Evolutionary conservation across 2,113 vertebrate species (phyloP).

Genomic region (Sorex araneus): DNA sequence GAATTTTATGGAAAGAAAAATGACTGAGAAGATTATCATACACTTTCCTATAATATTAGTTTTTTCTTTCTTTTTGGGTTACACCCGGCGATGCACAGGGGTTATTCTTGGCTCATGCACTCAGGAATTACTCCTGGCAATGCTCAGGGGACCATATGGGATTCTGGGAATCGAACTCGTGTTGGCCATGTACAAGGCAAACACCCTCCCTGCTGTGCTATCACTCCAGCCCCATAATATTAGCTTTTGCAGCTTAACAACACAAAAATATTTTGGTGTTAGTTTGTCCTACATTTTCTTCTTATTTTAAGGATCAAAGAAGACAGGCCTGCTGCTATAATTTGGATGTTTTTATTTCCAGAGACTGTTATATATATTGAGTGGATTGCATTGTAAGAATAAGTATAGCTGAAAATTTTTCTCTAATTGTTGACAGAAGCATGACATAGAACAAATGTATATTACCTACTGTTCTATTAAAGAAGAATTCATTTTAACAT

Average conservation of each 20-base stretch:
- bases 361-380: constrained; percentile 21
- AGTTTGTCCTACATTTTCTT: background rate
- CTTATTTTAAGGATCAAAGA: background rate
- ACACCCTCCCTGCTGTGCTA: too few relatives aligned
- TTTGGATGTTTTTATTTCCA: constrained; percentile 40
- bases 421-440: background rate
- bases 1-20: constrained; percentile 6
- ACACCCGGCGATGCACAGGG: too few relatives aligned
- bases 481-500: constrained; percentile 20
- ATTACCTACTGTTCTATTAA: background rate
- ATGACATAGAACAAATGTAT: background rate
- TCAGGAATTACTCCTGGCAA: too few relatives aligned
- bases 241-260: background rate
- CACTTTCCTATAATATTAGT: background rate
- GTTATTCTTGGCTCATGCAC: too few relatives aligned
- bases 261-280: background rate
- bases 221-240: too few relatives aligned
- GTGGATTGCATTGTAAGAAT: constrained; percentile 7
- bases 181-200: too few relatives aligned
- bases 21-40: background rate
- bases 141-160: too few relatives aligned
- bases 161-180: too few relatives aligned
- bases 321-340: background rate
- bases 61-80: too few relatives aligned
- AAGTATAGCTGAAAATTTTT: background rate